Base-by-base conservation (phyloP, 2,797 vertebrate species). In the Myotis pilosus region DNA sequence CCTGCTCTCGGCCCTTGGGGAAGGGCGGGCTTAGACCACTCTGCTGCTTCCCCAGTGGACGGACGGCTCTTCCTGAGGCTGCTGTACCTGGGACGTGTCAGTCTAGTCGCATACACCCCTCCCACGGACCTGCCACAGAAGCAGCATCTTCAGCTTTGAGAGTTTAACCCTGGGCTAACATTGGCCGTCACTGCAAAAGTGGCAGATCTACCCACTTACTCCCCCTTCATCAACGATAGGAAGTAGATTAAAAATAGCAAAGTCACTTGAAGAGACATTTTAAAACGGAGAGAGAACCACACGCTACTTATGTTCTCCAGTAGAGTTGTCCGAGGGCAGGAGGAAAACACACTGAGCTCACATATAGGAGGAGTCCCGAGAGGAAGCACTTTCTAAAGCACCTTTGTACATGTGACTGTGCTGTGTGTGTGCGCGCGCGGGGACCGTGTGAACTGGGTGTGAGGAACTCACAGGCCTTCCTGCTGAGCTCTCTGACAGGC, bases 221-320 rank as follows among this genome's bases (percentile, higher is more conserved):
- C 20, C n/a, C 13, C 6, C 2, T 60, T 62, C n/a, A 62, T 17
- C 60, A 36, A 86, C 62, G 9, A 44, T 12, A 41, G 64, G 25
- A 68, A 19, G 8, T 62, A 23, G 28, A 2, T 30, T 74, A 74
- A 75, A 87, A 84, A 81, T n/a, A 84, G 57, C 28, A 15, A 38
- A 89, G 57, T 82, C 53, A 71, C 74, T 60, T 55, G 49, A 57
- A 55, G 47, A 49, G 23, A 84, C 79, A 62, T 75, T 69, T 91
- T 68, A 47, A 81, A 60, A 55, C 71, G 66, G 51, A 69, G 20
- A 55, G 51, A 64, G 20, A 55, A 47, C 20, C 20, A 22, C 38
- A 79, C 8, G 25, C 1, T 62, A 8, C 66, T 47, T 4, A 12
- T 0, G 38, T 87, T 72, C 51, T 78, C 0, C 0, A 5, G 51